Percentiles rank a stretch among this genome's conserved stretches.
Conservation (phyloP, 2,797 vertebrate genomes). For the Phyllotis vaccarum region DNA sequence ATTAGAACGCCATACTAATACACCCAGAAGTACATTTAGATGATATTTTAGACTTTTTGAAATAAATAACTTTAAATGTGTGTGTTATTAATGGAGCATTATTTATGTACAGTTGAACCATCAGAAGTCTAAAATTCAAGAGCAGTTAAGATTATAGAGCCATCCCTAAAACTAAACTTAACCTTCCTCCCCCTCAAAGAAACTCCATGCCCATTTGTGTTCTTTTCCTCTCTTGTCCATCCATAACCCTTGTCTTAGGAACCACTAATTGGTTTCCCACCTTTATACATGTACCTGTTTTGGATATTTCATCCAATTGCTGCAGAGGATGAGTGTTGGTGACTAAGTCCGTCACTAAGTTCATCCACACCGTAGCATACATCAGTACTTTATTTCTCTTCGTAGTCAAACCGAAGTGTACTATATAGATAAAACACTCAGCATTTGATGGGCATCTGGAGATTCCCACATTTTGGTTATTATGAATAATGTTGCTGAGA, state of each 20-base stretch:
- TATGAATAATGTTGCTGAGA: neutral
- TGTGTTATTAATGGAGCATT: neutral
- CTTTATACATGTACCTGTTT: neutral
- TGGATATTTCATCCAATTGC: neutral
- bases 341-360: neutral
- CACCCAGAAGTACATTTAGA: neutral
- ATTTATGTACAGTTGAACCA: neutral
- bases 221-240: neutral
- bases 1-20: neutral
- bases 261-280: neutral
- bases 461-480: neutral
- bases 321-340: neutral
- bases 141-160: neutral
- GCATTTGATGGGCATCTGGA: neutral
- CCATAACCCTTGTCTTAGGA: neutral
- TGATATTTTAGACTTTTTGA: neutral
- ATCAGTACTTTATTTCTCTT: neutral
- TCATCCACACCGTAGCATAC: neutral
- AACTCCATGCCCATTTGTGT: neutral
- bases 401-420: neutral
- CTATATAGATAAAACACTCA: neutral
- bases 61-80: conserved; percentile 7
- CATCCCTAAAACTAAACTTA: conserved; percentile 19
- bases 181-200: neutral
- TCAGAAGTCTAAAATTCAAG: neutral